phyloP scores from a whole-genome alignment of 2,797 vertebrate species.

The Hirundo rustica region DNA sequence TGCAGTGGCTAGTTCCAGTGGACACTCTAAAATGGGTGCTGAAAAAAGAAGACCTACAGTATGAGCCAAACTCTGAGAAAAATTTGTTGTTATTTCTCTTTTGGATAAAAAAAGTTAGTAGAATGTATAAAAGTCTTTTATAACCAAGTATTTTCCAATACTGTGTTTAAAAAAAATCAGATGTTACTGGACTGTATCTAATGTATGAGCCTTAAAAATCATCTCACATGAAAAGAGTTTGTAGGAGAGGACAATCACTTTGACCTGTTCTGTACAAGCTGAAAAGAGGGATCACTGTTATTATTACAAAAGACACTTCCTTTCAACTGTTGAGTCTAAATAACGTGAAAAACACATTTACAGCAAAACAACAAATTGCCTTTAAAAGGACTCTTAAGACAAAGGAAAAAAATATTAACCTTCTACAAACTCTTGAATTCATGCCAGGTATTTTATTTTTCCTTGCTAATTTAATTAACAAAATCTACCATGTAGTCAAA shows the following conservation, averaged over 20 bases:
- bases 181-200: neutral
- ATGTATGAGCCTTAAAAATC: neutral
- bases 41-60: neutral
- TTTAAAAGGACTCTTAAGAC: neutral
- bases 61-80: neutral
- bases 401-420: neutral
- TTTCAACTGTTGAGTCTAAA: neutral
- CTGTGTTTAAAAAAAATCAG: neutral
- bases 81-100: neutral
- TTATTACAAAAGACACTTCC: neutral
- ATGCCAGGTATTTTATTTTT: neutral
- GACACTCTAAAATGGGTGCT: neutral
- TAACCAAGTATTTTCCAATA: neutral
- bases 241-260: neutral
- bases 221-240: neutral
- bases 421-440: neutral
- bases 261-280: neutral
- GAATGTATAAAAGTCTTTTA: neutral
- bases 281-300: neutral
- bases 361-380: neutral
- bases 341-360: neutral
- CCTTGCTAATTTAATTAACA: neutral
- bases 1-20: neutral
- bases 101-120: neutral
- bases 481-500: neutral